Percentiles rank a stretch among this genome's conserved stretches.
Evolutionary conservation across 2,888 invertebrate genomes (phyloP).

Genomic region (Lepeophtheirus nordmannii): DNA sequence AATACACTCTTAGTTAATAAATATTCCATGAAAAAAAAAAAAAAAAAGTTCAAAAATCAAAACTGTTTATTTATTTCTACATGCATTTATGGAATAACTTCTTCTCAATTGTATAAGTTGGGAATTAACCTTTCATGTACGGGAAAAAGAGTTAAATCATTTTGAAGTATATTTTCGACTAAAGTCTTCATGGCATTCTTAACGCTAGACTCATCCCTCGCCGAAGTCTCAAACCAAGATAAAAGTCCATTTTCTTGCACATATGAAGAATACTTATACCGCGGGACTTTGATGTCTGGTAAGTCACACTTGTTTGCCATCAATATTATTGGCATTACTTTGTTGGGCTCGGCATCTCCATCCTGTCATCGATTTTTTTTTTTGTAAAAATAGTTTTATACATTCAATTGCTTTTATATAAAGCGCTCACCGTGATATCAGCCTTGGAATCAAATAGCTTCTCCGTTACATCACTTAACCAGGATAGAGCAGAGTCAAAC

Average conservation of each 20-base stretch:
- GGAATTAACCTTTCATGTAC: neutral
- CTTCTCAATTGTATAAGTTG: neutral
- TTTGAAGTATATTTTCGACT: slow-evolving; percentile 20
- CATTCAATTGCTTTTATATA: neutral
- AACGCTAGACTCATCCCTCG: slow-evolving; percentile 11
- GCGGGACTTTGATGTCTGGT: slow-evolving; percentile 13
- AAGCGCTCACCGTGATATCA: neutral
- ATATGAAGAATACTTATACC: slow-evolving; percentile 17
- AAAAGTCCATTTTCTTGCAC: slow-evolving; percentile 22
- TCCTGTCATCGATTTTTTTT: neutral
- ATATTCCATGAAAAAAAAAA: neutral
- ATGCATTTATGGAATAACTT: too few relatives aligned
- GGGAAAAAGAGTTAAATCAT: slow-evolving; percentile 5
- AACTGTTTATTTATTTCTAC: neutral
- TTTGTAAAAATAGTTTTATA: too few relatives aligned
- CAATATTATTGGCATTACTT: slow-evolving; percentile 15
- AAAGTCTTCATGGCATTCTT: slow-evolving; percentile 8
- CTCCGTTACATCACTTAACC: slow-evolving; percentile 21
- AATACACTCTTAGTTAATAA: neutral
- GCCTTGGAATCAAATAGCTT: slow-evolving; percentile 17
- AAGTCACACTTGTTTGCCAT: slow-evolving; percentile 22
- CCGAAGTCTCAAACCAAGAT: slow-evolving; percentile 19
- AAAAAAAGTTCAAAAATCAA: neutral
- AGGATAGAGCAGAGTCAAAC: slow-evolving; percentile 17
- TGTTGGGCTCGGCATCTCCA: neutral